Evolutionary conservation across 2,888 invertebrate species (phyloP).

Genomic region (Willowsia nigromaculata): DNA sequence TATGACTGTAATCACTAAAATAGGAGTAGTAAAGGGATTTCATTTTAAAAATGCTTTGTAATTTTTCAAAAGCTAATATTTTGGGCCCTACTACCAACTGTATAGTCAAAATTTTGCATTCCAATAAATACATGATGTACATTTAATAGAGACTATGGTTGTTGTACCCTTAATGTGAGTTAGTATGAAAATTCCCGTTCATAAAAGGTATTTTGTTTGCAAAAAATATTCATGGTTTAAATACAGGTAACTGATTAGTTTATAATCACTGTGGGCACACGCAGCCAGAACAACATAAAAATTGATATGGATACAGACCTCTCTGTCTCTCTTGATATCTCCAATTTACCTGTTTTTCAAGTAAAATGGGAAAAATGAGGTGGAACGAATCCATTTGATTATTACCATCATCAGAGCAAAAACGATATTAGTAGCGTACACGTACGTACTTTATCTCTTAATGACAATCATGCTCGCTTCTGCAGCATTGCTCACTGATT

Average conservation of each 20-base stretch:
- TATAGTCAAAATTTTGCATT: too few relatives aligned
- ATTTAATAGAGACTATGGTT: too few relatives aligned
- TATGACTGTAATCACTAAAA: too few relatives aligned
- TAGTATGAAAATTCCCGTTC: background rate
- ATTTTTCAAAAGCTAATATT: too few relatives aligned
- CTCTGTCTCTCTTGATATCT: background rate
- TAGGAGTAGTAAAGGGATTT: too few relatives aligned
- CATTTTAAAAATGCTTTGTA: too few relatives aligned
- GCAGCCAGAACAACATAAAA: background rate
- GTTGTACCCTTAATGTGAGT: too few relatives aligned
- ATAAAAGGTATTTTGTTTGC: background rate
- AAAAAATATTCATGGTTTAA: background rate
- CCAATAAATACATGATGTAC: too few relatives aligned
- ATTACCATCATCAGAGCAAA: background rate
- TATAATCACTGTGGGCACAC: background rate
- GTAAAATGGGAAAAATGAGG: conserved; percentile 24
- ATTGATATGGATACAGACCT: background rate
- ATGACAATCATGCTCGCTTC: conserved; percentile 55
- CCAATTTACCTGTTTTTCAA: conserved; percentile 22
- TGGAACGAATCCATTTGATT: conserved; percentile 14
- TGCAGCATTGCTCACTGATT: conserved; percentile 50
- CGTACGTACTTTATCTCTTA: background rate
- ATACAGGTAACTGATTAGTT: conserved; percentile 9
- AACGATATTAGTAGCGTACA: background rate
- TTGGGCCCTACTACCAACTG: too few relatives aligned